Evolutionary conservation across 2,888 invertebrate genomes (phyloP), one percentile per base, ranked within the genome.

Genomic region (Auanema freiburgensis): DNA sequence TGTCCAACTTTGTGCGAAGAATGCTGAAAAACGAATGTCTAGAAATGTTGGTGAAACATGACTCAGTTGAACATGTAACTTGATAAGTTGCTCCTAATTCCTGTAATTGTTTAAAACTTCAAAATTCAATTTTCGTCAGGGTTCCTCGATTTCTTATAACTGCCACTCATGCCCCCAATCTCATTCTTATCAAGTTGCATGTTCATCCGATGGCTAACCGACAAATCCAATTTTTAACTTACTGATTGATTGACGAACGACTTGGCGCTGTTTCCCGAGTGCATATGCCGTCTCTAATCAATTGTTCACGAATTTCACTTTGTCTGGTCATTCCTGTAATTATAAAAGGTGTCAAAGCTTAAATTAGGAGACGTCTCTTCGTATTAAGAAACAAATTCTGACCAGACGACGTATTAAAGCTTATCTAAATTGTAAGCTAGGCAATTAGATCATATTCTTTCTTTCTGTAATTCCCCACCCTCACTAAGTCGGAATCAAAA

Each of bases 161-260:
- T 18, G 16, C 18, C 46, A 21, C 16, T 21, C 18, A 18, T 46
- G 46, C 16, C 10, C 43, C 16, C 10, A 46, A 46, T n/a, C 52
- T 52, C n/a, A 18, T 18, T 52, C 24, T 52, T 10, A 24, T 18
- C 23, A n/a, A 52, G n/a, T 52, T 52, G 2, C 11, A 18, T 33
- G n/a, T 52, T 18, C 16, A 18, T 52, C 25, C 6, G 2, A 4
- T 56, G 23, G 16, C 42, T 16, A 57, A 59, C 16, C 10, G 33
- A 18, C 42, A 18, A 10, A 18, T 18, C 44, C n/a, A 61, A 16
- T 21, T 12, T 16, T 24, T n/a, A 10, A 67, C 71, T 62, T 55
- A 81, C 81, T 81, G 81, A 63, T 81, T 81, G 24, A 81, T 81
- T 54, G 78, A 78, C 16, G 77, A 77, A 43, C 81, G 61, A 1